A percentile compares a stretch with the other conserved stretches of the same genome.
Conservation (phyloP, 2,888 invertebrate genomes). For the Drosophila kuntzei region DNA sequence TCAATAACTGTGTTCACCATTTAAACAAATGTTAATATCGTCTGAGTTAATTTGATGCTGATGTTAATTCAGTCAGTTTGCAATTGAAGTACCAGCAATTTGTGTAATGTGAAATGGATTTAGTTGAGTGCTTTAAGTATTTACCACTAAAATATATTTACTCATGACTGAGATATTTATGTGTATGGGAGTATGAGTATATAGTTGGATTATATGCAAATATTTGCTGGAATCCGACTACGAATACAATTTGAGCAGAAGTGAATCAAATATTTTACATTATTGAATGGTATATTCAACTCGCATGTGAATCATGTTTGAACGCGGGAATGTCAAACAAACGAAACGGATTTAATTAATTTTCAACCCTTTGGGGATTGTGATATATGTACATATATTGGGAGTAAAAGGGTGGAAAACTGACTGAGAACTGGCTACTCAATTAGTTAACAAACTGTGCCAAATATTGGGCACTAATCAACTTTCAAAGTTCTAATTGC, state of each 20-base stretch:
- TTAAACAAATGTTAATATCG: background rate
- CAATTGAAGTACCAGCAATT: constrained; percentile 30
- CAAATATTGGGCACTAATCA: constrained; percentile 53
- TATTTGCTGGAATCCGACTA: constrained; percentile 56
- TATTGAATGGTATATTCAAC: constrained; percentile 54
- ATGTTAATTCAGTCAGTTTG: constrained; percentile 25
- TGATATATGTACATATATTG: background rate
- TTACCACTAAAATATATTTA: constrained; percentile 36
- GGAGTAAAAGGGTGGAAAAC: background rate
- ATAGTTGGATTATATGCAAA: constrained; percentile 53
- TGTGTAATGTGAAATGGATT: constrained; percentile 51
- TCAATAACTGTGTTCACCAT: background rate
- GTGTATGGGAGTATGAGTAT: background rate
- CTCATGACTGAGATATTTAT: constrained; percentile 1
- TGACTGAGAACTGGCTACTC: constrained; percentile 31
- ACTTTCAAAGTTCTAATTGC: constrained; percentile 32
- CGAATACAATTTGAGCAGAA: constrained; percentile 39
- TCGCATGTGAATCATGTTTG: constrained; percentile 32
- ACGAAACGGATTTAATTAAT: constrained; percentile 69
- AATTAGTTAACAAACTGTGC: constrained; percentile 69
- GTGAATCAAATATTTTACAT: constrained; percentile 62
- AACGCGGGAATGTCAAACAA: constrained; percentile 61
- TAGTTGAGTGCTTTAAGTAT: constrained; percentile 57
- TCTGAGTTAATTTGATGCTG: constrained; percentile 8
- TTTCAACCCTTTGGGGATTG: constrained; percentile 49